Evolutionary conservation across 23 tunicate species (phyloP).

Genomic region (Pegea sp.): DNA sequence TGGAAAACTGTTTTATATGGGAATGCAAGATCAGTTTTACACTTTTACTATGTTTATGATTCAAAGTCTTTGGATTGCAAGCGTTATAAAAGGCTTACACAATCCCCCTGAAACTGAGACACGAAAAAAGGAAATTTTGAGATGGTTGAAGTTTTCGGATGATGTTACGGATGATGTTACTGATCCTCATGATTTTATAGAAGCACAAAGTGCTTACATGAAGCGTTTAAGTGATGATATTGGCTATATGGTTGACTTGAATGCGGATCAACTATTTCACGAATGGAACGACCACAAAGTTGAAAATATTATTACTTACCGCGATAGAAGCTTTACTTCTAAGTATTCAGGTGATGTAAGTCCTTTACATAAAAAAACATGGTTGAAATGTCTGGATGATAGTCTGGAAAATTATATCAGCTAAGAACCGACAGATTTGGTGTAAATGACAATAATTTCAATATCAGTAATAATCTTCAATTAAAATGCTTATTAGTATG

Average conservation of each 20-base stretch:
- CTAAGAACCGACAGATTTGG: too few relatives aligned
- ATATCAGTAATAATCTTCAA: too few relatives aligned
- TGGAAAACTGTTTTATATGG: neutral
- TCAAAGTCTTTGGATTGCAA: neutral
- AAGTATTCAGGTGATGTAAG: neutral
- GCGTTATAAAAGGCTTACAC: neutral
- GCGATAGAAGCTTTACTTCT: neutral
- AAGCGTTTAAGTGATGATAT: neutral
- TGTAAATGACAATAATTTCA: too few relatives aligned
- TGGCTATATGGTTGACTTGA: neutral
- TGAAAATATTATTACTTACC: neutral
- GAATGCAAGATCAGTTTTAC: conserved; percentile 1
- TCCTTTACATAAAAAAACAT: too few relatives aligned
- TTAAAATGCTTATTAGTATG: too few relatives aligned
- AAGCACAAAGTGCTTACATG: neutral
- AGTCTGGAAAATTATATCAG: too few relatives aligned
- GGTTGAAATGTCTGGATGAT: too few relatives aligned
- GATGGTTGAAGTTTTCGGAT: too few relatives aligned
- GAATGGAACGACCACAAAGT: neutral
- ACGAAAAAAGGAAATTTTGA: neutral
- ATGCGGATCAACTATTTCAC: neutral
- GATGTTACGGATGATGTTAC: neutral
- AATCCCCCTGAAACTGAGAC: neutral
- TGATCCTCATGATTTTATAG: neutral
- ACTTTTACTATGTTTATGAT: neutral